Evolutionary conservation across 2,113 vertebrate species (phyloP).

Genomic region (Nyctereutes procyonoides): DNA sequence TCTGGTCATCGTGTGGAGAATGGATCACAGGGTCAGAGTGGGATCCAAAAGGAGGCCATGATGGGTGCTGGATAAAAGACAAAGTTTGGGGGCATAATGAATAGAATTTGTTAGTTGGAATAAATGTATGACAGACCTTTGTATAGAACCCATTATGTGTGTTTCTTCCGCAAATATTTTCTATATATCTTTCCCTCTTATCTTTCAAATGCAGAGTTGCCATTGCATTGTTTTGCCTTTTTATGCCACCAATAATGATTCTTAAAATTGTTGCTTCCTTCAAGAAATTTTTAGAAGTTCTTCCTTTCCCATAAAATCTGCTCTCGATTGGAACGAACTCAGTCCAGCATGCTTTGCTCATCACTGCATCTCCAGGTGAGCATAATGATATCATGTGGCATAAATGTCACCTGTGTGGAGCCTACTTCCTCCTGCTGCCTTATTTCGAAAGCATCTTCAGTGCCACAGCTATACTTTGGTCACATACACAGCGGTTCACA

Average conservation of each 20-base stretch:
- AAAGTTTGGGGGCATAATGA: background rate
- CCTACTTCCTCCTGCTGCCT: background rate
- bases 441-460: background rate
- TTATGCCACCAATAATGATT: background rate
- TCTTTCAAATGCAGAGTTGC: background rate
- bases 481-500: background rate
- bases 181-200: background rate
- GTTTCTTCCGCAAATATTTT: background rate
- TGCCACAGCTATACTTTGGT: background rate
- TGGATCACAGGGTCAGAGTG: background rate
- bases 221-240: background rate
- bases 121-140: background rate
- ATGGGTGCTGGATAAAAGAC: background rate
- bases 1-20: background rate
- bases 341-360: background rate
- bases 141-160: background rate
- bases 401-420: rapidly evolving
- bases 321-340: background rate
- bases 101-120: background rate
- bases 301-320: background rate
- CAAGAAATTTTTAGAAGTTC: background rate
- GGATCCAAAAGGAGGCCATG: background rate
- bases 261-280: background rate
- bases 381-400: background rate
- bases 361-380: background rate